These are phyloP conservation scores for Drosophila subsilvestris DNA, from an alignment of 2,888 invertebrate genomes.

Conservation along the genomic window DNA sequence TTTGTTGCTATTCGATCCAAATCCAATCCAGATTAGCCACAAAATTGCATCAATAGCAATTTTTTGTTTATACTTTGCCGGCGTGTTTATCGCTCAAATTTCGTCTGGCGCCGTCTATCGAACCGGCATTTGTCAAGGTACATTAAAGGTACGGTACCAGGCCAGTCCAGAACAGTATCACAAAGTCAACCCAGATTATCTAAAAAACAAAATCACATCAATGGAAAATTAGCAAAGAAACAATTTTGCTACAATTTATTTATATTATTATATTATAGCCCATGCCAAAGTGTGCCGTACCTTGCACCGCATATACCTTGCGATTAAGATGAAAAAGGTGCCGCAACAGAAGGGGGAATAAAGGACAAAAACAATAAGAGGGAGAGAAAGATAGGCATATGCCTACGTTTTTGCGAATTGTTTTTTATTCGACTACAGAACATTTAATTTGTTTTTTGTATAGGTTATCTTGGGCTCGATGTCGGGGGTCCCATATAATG, in stretches of 20 bases:
- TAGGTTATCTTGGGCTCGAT: background rate
- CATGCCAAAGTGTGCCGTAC: background rate
- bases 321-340: background rate
- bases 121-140: background rate
- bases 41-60: background rate
- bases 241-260: no score
- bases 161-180: no score
- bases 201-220: background rate
- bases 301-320: background rate
- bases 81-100: constrained; percentile 18
- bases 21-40: background rate
- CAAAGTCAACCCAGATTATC: background rate
- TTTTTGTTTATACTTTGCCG: constrained; percentile 32
- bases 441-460: background rate
- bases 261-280: no score
- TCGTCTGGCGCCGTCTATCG: background rate
- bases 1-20: constrained; percentile 4
- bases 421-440: background rate
- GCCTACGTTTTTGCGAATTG: background rate
- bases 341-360: background rate
- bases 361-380: background rate
- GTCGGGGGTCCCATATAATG: background rate
- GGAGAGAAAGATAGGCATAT: background rate
- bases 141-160: background rate
- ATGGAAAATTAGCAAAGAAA: background rate